These are phyloP conservation scores for Grus americana DNA, from an alignment of 2,113 vertebrate species.

Conservation along the genomic window DNA sequence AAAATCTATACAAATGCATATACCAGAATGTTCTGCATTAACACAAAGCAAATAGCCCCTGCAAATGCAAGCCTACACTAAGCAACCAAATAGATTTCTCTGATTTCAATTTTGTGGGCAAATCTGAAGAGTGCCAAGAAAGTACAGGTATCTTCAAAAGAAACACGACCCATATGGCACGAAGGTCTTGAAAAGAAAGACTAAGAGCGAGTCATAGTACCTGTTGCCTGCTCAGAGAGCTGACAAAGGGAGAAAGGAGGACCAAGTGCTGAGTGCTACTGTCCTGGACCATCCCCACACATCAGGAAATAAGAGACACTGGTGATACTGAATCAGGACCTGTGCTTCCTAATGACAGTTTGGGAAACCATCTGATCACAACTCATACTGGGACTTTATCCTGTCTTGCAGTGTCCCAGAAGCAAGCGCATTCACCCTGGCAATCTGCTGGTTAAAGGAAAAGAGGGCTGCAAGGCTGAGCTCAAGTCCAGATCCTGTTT, in stretches of 20 bases:
- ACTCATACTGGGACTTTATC: background rate
- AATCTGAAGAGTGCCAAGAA: background rate
- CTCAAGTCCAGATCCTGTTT: background rate
- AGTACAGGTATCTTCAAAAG: background rate
- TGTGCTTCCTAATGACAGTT: background rate
- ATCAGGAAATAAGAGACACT: background rate
- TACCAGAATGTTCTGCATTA: background rate
- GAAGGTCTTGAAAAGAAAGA: background rate
- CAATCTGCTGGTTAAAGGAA: background rate
- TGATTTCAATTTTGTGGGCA: background rate
- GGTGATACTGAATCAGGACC: background rate
- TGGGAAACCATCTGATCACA: background rate
- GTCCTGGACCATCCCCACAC: background rate
- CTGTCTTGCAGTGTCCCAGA: background rate
- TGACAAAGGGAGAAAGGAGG: background rate
- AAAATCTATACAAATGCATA: background rate
- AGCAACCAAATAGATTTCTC: background rate
- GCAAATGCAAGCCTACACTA: background rate
- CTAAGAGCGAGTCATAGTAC: background rate
- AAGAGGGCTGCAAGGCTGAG: background rate
- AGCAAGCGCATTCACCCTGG: background rate
- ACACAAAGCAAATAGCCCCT: background rate
- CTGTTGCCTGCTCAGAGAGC: background rate
- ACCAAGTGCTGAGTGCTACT: background rate
- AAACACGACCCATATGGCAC: rapidly evolving